Base-by-base conservation (phyloP, 2,113 vertebrate genomes). In the Spermophilus dauricus region DNA sequence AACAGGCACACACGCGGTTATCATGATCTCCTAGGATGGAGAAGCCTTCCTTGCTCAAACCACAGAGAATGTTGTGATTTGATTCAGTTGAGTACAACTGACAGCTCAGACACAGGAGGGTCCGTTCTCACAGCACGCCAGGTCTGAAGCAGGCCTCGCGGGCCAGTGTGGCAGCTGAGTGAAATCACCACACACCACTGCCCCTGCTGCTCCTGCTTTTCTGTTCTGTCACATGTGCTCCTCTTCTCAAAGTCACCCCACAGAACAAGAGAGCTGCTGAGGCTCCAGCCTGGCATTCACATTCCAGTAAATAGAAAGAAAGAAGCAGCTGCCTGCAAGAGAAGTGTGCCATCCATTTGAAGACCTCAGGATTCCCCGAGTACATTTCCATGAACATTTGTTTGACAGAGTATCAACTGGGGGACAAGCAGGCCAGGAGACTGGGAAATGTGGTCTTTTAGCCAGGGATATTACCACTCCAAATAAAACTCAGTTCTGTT, bases 161-260 rank as follows among this genome's bases (percentile, higher is more conserved):
- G 69, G 58, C 51, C 32, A 39, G 26, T 1, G 1, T 0, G 17
- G 84, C 30, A 32, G 39, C 67, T 53, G 26, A 2, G 0, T 1
- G n/a, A 77, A 30, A 18, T 34, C 65, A 2, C 0, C 56, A 8
- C 42, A 12, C 9, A 10, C 8, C 76, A 24, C 3, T 0, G 58
- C 20, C 58, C 34, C 86, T 82, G 48, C 32, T 58, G 56, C 32
- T 65, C 61, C 83, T 82, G 4, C 42, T n/a, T 42, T 65, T 28
- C 76, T 26, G 1, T 88, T 53, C 11, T 34, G 48, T n/a, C 53
- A 45, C 2, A 4, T 17, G n/a, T 4, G 65, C 32, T 34, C 28
- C 92, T 22, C 37, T 32, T 63, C 45, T 76, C 26, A 37, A 58
- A 69, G 69, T 69, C 18, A 34, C 8, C 84, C 69, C 58, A 34